These are phyloP conservation scores for Acrocera orbiculus DNA, from an alignment of 2,888 invertebrate species.

Conservation along the genomic window DNA sequence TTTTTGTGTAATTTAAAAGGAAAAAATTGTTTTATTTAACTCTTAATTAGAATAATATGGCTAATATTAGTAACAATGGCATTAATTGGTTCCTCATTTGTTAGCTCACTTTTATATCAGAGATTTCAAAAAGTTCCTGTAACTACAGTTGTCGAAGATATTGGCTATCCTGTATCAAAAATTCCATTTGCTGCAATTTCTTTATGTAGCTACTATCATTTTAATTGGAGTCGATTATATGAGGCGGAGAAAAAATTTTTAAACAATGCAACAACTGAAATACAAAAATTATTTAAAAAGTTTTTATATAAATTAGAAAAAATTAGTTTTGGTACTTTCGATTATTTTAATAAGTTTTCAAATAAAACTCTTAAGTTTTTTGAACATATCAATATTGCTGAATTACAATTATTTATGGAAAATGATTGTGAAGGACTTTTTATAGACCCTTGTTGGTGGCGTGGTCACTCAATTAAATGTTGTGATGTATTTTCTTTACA, in stretches of 20 bases:
- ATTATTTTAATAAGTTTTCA: constrained; percentile 17
- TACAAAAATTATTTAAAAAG: constrained; percentile 15
- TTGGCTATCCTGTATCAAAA: constrained; percentile 24
- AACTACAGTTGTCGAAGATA: constrained; percentile 27
- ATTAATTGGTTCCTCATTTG: no score
- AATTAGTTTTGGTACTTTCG: constrained; percentile 23
- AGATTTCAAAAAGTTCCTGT: no score
- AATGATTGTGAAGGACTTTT: constrained; percentile 26
- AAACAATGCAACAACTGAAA: constrained; percentile 14
- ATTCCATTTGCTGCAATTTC: constrained; percentile 25
- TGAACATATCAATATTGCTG: constrained; percentile 18
- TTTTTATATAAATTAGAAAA: constrained; percentile 20
- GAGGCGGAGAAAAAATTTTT: constrained; percentile 20
- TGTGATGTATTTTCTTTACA: constrained; percentile 31
- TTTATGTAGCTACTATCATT: constrained; percentile 23
- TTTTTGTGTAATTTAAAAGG: no score
- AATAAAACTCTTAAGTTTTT: constrained; percentile 14
- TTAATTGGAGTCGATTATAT: constrained; percentile 23
- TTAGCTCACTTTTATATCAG: no score
- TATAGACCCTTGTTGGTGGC: constrained; percentile 27
- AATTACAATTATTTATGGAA: constrained; percentile 16
- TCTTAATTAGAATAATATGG: no score
- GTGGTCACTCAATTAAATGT: constrained; percentile 25
- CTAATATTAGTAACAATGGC: no score
- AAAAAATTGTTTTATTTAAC: no score